These are phyloP conservation scores for Euglossa dilemma DNA, from an alignment of 1,140 invertebrate species.

Conservation along the genomic window DNA sequence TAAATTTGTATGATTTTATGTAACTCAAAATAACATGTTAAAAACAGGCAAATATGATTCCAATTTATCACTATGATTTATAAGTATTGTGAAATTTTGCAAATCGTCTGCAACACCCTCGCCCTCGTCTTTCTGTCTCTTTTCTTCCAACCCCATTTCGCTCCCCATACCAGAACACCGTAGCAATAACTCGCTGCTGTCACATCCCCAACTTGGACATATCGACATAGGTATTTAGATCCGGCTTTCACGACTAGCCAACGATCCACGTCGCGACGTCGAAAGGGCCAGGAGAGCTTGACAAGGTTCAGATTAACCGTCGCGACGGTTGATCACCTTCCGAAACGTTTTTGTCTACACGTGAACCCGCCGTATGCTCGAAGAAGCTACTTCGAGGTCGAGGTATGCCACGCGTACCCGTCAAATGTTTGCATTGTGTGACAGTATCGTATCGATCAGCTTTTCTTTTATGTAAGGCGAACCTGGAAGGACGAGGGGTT, in stretches of 20 bases:
- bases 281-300: constrained; percentile 42
- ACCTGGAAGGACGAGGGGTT: background rate
- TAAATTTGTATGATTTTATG: too few relatives aligned
- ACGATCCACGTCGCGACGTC: constrained; percentile 45
- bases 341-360: background rate
- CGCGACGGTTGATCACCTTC: constrained; percentile 17
- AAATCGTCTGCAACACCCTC: too few relatives aligned
- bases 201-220: background rate
- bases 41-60: too few relatives aligned
- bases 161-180: background rate
- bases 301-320: constrained; percentile 36
- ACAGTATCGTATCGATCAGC: constrained; percentile 11
- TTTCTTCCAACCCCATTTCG: background rate
- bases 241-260: constrained; percentile 31
- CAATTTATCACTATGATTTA: too few relatives aligned
- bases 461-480: constrained; percentile 21
- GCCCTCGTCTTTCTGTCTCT: too few relatives aligned
- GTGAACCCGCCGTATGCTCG: background rate
- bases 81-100: too few relatives aligned
- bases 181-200: background rate
- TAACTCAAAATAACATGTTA: too few relatives aligned
- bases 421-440: background rate
- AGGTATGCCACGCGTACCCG: background rate
- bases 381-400: background rate
- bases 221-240: constrained; percentile 39